phyloP scores from a whole-genome alignment of 2,797 vertebrate species.

The Philypnodon macrostomus region DNA sequence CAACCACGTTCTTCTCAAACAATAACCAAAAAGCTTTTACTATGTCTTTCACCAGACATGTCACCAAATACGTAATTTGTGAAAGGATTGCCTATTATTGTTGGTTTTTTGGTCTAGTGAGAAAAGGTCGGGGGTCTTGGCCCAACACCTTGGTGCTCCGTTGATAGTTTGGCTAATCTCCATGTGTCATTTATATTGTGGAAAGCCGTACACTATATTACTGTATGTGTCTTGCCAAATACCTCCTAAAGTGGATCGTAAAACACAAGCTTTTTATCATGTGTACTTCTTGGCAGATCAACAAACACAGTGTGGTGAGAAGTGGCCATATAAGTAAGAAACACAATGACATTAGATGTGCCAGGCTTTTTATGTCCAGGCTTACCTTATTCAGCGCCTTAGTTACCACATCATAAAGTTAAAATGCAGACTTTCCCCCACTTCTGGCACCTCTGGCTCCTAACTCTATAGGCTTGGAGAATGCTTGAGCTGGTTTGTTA shows the following conservation, averaged over 20 bases:
- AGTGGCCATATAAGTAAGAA: conserved; percentile 68
- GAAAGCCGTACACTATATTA: conserved; percentile 17
- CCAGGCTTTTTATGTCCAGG: conserved; percentile 50
- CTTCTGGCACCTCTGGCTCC: conserved; percentile 84
- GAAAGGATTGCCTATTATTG: not conserved
- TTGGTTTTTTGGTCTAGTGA: conserved; percentile 4
- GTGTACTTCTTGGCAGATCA: conserved; percentile 74
- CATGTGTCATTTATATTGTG: conserved; percentile 25
- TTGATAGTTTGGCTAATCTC: conserved; percentile 33
- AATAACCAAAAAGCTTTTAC: conserved; percentile 1
- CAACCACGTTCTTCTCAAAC: no score
- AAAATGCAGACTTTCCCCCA: conserved; percentile 83
- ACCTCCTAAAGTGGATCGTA: conserved; percentile 57
- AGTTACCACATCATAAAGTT: conserved; percentile 85
- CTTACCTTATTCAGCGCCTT: conserved; percentile 82
- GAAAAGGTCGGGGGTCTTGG: conserved; percentile 17
- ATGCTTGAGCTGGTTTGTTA: conserved; percentile 65
- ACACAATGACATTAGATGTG: conserved; percentile 62
- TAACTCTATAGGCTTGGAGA: conserved; percentile 88
- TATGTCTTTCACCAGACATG: conserved; percentile 17
- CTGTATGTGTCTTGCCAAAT: conserved; percentile 48
- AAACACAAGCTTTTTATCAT: conserved; percentile 65
- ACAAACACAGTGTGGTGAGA: conserved; percentile 46
- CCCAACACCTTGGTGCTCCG: conserved; percentile 30
- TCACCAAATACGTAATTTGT: conserved; percentile 8